Base-by-base conservation (phyloP, 1,140 invertebrate genomes). In the Vollenhovia emeryi region DNA sequence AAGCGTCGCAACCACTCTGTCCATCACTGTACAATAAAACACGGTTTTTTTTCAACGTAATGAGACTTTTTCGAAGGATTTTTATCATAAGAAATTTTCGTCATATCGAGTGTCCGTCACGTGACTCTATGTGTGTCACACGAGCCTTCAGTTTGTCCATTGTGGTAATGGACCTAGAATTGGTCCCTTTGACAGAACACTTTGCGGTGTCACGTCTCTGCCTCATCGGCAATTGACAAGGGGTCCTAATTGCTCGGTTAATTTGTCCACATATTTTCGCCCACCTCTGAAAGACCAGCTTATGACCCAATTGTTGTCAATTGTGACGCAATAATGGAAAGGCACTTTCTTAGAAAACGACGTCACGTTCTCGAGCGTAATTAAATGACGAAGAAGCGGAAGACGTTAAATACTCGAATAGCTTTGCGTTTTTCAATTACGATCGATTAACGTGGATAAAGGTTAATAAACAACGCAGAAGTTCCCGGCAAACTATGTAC, bases 91-190 rank as follows among this genome's bases (percentile, higher is more conserved):
- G 48, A 36, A n/a, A 50, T 48, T 79, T 76, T 27, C 30, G 36
- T 33, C 33, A 27, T 76, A 84, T 84, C 80, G 43, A 18, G 11
- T 55, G 68, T 76, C 60, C 60, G 73, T 85, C 40, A 71, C 48
- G 21, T 33, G 33, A 64, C 36, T 68, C 64, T 86, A 57, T 9
- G n/a, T 59, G 21, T 82, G 50, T 18, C 50, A 59, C 27, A 21
- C 50, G 36, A 82, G 59, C 27, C 36, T 80, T 55, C n/a, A 36
- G 64, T 24, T 30, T 43, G 30, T 57, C 24, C 62, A 80, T 80
- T 71, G 78, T 48, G 48, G 27, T 82, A 73, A 82, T 82, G 78
- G 66, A 73, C 18, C 24, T 40, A 30, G 52, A 73, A 82, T 82
- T 73, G 50, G 24, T 82, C 66, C 30, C 64, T 82, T 73, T 82